Evolutionary conservation across 1,140 invertebrate genomes (phyloP).

Genomic region (Sycophaga agraensis): DNA sequence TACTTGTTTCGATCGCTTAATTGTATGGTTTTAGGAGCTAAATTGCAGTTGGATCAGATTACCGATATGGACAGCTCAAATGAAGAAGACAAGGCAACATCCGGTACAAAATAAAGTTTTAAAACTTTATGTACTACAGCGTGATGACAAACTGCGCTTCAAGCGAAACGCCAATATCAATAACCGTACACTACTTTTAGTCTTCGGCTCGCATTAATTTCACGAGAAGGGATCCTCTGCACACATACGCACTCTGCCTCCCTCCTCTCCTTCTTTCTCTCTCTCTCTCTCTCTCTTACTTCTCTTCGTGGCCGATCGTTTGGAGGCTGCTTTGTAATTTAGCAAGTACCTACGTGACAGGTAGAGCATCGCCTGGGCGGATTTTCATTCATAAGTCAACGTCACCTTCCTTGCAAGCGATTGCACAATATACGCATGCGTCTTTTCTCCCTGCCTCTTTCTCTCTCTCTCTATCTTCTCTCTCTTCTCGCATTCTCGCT

Average conservation of each 20-base stretch:
- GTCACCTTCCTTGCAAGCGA: constrained; percentile 10
- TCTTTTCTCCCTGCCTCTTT: background rate
- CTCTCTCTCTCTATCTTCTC: constrained; percentile 4
- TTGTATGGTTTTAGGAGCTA: no score
- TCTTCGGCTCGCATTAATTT: constrained; percentile 9
- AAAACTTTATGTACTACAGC: background rate
- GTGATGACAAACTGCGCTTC: background rate
- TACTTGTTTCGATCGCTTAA: no score
- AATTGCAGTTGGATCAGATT: no score
- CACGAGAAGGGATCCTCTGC: background rate
- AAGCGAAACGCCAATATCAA: constrained; percentile 17
- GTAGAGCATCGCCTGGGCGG: constrained; percentile 15
- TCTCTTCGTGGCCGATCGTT: background rate
- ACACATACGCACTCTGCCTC: background rate
- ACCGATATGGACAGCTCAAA: no score
- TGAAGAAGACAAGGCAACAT: background rate
- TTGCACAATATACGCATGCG: constrained; percentile 29
- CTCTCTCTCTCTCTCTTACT: background rate
- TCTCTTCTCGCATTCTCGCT: no score
- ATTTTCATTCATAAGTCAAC: constrained; percentile 33
- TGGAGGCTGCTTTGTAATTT: constrained; percentile 25
- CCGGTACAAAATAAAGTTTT: background rate
- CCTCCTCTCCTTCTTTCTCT: background rate
- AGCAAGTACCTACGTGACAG: constrained; percentile 19
- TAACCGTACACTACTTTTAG: constrained; percentile 15